Base-by-base conservation (phyloP, 2,797 vertebrate genomes). In the Heteromormyrus szaboi region DNA sequence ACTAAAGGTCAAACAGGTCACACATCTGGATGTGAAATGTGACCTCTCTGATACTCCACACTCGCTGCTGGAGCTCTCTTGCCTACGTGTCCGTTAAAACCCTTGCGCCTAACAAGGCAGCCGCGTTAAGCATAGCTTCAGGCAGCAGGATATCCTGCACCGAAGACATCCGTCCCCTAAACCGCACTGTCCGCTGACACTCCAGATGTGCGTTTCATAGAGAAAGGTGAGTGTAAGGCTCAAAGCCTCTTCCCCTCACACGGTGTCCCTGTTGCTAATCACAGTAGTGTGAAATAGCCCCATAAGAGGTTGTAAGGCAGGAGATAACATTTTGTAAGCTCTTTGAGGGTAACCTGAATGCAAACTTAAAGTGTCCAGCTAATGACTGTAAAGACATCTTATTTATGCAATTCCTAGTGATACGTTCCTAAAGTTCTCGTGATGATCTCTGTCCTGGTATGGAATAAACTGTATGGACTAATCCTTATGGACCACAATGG, bases 11-110 rank as follows among this genome's bases (percentile, higher is more conserved):
- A 94, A 92, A 92, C 92, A 91, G 93, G 94, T 94, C 94, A 93
- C 94, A 96, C 95, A 96, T 96, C 95, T 96, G 95, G 94, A 95
- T 96, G 95, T 94, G 95, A 96, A 96, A 96, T 95, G 94, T 92
- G 93, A 93, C 95, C 94, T 89, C 95, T 95, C 95, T 95, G 95
- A 96, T 96, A 96, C 95, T 94, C 94, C 94, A 91, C 91, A 90
- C 92, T 93, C 94, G 93, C 94, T 93, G 88, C 46, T 46, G 93
- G 91, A 90, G 93, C 93, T 92, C 91, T 91, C 92, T 95, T 91
- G 93, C 94, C 93, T 95, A 96, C 0, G 95, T 94, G 95, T 91
- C 94, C 94, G 93, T 93, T 94, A 95, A 96, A 96, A 94, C 91
- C 92, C 91, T 94, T 92, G 94, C 95, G 93, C 93, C 93, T 94